These are phyloP conservation scores for Eupleurogrammus muticus DNA, from an alignment of 2,797 vertebrate species.

Conservation along the genomic window DNA sequence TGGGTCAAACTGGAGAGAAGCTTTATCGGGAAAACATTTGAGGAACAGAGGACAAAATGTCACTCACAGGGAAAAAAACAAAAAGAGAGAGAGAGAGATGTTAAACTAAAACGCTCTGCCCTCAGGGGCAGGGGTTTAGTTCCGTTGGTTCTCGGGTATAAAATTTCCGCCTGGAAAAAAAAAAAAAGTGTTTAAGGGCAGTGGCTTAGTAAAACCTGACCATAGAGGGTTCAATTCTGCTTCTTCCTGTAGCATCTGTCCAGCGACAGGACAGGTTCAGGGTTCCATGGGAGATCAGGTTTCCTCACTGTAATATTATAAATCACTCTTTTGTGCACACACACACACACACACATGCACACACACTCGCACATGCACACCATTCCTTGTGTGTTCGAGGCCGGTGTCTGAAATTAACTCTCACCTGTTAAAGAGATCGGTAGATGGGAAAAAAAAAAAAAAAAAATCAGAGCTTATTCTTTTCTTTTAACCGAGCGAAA, in stretches of 20 bases:
- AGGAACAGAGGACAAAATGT: conserved; percentile 90
- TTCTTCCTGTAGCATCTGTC: conserved; percentile 33
- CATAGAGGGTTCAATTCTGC: conserved; percentile 25
- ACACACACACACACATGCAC: conserved; percentile 7
- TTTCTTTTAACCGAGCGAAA: too few relatives aligned
- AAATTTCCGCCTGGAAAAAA: conserved; percentile 85
- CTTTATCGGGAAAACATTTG: conserved; percentile 88
- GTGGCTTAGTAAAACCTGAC: conserved; percentile 52
- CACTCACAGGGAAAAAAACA: conserved; percentile 84
- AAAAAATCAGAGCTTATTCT: too few relatives aligned
- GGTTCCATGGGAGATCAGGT: conserved; percentile 36
- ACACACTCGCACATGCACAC: conserved; percentile 6
- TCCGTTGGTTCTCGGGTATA: conserved; percentile 84
- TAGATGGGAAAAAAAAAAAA: too few relatives aligned
- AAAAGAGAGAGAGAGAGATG: conserved; percentile 84
- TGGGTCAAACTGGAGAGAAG: conserved; percentile 90
- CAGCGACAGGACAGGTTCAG: conserved; percentile 32
- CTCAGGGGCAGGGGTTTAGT: conserved; percentile 86
- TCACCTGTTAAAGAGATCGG: too few relatives aligned
- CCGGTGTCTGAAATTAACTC: too few relatives aligned
- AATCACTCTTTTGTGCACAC: conserved; percentile 45
- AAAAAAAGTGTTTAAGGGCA: conserved; percentile 23
- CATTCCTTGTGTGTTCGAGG: conserved; percentile 38
- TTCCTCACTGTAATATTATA: conserved; percentile 40
- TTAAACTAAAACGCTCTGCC: conserved; percentile 88